Base-by-base conservation (phyloP, 1,140 invertebrate genomes). In the Callitettix versicolor region DNA sequence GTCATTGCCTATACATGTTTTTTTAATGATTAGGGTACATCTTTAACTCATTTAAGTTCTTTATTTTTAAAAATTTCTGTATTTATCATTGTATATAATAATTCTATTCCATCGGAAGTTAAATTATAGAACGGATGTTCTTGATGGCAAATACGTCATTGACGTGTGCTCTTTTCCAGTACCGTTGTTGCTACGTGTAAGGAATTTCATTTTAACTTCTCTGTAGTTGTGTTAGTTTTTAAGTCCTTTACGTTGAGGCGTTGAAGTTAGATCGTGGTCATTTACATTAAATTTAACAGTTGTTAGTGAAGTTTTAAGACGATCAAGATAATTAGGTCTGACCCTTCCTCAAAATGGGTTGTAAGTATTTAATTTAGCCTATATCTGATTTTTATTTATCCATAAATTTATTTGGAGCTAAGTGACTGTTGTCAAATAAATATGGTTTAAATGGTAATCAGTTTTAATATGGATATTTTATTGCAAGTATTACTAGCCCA, bases 151-250 rank as follows among this genome's bases (percentile, higher is more conserved):
- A 11, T 47, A 55, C 36, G 42, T 55, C 17, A 47, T 20, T 15
- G 44, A 44, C 18, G 36, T 55, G n/a, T 48, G 34, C 26, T 55
- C 20, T 47, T 44, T 38, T 33, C n/a, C 7, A 33, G 15, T 38
- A 44, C 18, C 21, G 46, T 40, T 55, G 53, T 38, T 42, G 41
- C 30, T 33, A 52, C 38, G 43, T 51, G 38, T 26, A 55, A 41
- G 41, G 44, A 21, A 40, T 53, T 41, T 50, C 22, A 53, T 53
- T 18, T 57, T 41, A 30, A 43, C 58, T 33, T 46, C 53, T 30
- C 14, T 34, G 43, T 47, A 34, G 34, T 55, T 46, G 36, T 36
- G 34, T 36, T 48, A 26, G 22, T 26, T 30, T 26, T 15, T 30
- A 26, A 22, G 9, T 22, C 26, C 15, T 24, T 22, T 48, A 48